A percentile compares a stretch with the other conserved stretches of the same genome.
These are phyloP conservation scores for Leucopsar rothschildi DNA, from an alignment of 2,113 vertebrate genomes.

Conservation along the genomic window DNA sequence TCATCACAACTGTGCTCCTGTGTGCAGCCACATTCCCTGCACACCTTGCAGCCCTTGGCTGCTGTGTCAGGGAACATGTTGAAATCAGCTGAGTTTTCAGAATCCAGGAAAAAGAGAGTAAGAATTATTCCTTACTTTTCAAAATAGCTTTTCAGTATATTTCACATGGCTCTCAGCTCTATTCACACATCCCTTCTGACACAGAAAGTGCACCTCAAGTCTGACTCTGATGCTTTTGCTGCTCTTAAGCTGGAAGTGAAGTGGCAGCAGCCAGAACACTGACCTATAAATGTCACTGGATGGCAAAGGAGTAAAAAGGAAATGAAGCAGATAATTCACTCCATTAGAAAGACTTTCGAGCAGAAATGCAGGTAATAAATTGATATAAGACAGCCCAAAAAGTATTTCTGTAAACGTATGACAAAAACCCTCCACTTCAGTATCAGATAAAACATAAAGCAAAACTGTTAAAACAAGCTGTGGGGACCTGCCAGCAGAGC, in stretches of 20 bases:
- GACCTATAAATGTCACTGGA: background rate
- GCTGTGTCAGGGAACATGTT: rapidly evolving
- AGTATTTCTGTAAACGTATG: background rate
- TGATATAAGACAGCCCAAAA: background rate
- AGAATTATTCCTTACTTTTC: background rate
- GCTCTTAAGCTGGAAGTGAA: background rate
- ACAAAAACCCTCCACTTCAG: background rate
- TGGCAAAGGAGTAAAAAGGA: background rate
- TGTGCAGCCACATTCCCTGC: background rate
- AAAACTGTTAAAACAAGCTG: background rate
- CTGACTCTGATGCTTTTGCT: background rate
- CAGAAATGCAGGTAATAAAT: background rate
- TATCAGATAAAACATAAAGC: background rate
- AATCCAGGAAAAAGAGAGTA: background rate
- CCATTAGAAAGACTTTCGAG: background rate
- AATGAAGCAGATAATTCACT: background rate
- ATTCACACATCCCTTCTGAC: background rate
- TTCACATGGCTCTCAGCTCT: background rate
- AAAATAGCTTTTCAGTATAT: background rate
- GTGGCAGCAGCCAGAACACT: background rate
- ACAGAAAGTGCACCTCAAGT: background rate
- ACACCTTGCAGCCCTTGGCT: background rate
- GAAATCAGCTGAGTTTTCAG: background rate
- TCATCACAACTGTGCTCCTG: background rate
- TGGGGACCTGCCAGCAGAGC: background rate